Base-by-base conservation (phyloP, 2,113 vertebrate species). In the Cephalopterus ornatus region DNA sequence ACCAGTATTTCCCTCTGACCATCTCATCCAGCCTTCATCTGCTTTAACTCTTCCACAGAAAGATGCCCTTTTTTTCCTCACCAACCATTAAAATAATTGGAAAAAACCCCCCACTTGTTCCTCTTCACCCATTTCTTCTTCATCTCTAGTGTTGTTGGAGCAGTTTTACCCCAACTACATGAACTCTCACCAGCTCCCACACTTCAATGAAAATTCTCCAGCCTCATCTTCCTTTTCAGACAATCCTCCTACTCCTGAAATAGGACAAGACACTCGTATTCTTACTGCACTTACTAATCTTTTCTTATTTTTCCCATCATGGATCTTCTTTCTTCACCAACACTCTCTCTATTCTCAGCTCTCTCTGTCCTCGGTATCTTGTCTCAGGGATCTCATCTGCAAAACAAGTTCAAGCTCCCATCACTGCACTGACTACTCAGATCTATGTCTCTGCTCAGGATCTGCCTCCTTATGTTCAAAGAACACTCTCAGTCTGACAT, bases 341-440 rank as follows among this genome's bases (percentile, higher is more conserved):
- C 0, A 0, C 23, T 47, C 39, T 44, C 85, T 82, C 79, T 89
- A 37, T 32, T 72, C 58, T 79, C 81, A 79, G 56, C 35, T 72
- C 44, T 71, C 39, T 73, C 83, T 68, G 74, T 42, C 33, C 85
- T 87, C 0, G 0, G 27, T 78, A 87, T 55, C 33, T 92, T 13
- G 3, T 47, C 49, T 88, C 81, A 35, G 56, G 44, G 17, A 85
- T 72, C 81, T 65, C 71, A 85, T 53, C 58, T 92, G 49, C 90
- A 88, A 72, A 94, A 79, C n/a, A 79, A 61, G 28, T 79, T 83
- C 85, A 90, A 77, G 53, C 14, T 90, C 70, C 78, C 62, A 53
- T 68, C 74, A 70, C 74, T 49, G 61, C 82, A 65, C 66, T 88
- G 75, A 79, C 90, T 65, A 44, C 66, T 79, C 78, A 82, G 61